These are phyloP conservation scores for Pseudocheirus occidentalis DNA, from an alignment of 2,797 vertebrate species.

Conservation along the genomic window DNA sequence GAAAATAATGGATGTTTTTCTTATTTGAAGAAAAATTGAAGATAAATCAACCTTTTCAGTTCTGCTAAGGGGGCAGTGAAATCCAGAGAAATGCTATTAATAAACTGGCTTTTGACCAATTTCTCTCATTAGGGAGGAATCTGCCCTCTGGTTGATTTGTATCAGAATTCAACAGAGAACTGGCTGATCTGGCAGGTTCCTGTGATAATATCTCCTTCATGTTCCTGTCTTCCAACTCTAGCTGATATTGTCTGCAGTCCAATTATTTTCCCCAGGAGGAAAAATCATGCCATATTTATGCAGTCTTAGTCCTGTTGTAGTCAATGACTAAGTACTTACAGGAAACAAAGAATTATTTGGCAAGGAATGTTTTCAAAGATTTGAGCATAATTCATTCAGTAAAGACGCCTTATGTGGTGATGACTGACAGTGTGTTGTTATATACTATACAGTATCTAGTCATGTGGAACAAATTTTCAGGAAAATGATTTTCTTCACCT, in stretches of 20 bases:
- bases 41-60: neutral
- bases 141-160: neutral
- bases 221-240: constrained; percentile 24
- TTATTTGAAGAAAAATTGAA: neutral
- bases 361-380: constrained; percentile 42
- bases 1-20: constrained; percentile 34
- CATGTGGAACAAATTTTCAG: neutral
- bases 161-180: neutral
- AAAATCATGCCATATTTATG: constrained; percentile 58
- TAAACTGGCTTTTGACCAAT: neutral
- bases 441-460: neutral
- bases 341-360: constrained; percentile 54
- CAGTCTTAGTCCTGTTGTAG: constrained; percentile 33
- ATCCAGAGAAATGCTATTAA: neutral
- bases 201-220: neutral
- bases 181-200: constrained; percentile 12
- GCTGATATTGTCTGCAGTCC: constrained; percentile 35
- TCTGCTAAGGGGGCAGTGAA: neutral
- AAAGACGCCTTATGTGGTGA: neutral
- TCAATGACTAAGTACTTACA: constrained; percentile 58
- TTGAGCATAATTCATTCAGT: constrained; percentile 25
- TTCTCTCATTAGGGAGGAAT: neutral
- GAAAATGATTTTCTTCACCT: neutral
- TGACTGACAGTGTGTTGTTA: neutral
- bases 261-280: constrained; percentile 19